Percentiles rank a stretch among this genome's conserved stretches.
Evolutionary conservation across 2,888 invertebrate genomes (phyloP).

Genomic region (Xanthia togata): DNA sequence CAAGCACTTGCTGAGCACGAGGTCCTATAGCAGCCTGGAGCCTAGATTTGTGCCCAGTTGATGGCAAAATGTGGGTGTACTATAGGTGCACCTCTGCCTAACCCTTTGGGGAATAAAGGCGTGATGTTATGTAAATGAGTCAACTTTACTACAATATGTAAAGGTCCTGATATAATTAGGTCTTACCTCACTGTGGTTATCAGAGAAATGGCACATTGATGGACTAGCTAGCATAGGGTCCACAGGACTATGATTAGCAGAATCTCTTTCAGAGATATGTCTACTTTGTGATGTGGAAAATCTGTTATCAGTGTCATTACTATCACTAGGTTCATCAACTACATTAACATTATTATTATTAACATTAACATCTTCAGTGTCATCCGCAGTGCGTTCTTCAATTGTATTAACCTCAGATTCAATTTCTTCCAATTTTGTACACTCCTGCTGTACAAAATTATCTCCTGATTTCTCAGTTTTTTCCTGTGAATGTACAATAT

Average conservation of each 20-base stretch:
- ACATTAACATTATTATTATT: conserved; percentile 81
- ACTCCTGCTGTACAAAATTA: conserved; percentile 72
- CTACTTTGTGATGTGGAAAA: conserved; percentile 83
- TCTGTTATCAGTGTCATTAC: conserved; percentile 80
- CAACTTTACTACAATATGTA: not conserved
- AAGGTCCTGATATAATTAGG: not conserved
- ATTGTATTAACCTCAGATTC: conserved; percentile 72
- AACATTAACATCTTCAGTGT: conserved; percentile 78
- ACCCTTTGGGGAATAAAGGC: no score
- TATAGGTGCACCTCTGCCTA: no score
- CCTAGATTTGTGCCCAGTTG: no score
- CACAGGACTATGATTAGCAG: conserved; percentile 94
- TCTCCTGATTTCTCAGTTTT: conserved; percentile 70
- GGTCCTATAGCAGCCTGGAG: no score
- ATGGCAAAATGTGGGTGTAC: no score
- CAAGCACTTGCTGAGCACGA: no score
- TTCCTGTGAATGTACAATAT: conserved; percentile 70
- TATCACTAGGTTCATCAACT: conserved; percentile 80
- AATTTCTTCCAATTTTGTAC: conserved; percentile 74
- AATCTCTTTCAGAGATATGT: conserved; percentile 91
- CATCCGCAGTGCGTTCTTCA: conserved; percentile 74
- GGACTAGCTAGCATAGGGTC: conserved; percentile 93
- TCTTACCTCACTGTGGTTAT: conserved; percentile 92
- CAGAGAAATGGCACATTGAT: conserved; percentile 92
- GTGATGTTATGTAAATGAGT: not conserved